These are phyloP conservation scores for Arrhamphus sclerolepis DNA, from an alignment of 2,797 vertebrate genomes.

Conservation along the genomic window DNA sequence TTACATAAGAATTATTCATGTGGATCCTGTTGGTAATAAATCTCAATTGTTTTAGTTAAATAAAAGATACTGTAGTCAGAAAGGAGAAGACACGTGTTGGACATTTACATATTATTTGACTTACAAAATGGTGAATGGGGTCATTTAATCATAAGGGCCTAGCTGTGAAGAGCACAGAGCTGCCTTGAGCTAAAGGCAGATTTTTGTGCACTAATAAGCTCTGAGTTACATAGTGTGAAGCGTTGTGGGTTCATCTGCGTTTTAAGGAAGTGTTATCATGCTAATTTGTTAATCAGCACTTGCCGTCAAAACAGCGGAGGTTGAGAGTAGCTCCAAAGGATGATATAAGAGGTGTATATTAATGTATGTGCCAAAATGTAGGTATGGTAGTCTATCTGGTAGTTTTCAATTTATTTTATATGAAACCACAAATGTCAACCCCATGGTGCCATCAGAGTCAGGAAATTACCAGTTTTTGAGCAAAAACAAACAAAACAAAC, in stretches of 20 bases:
- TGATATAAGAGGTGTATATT: background rate
- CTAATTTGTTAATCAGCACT: slow-evolving; percentile 2
- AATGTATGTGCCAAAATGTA: background rate
- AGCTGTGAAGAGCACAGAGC: slow-evolving; percentile 1
- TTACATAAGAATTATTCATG: slow-evolving; percentile 53
- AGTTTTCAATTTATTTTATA: background rate
- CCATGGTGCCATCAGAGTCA: background rate
- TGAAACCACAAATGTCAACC: slow-evolving; percentile 16
- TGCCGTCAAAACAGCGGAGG: background rate
- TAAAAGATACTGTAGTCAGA: slow-evolving; percentile 40
- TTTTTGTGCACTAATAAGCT: slow-evolving; percentile 10
- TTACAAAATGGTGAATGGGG: slow-evolving; percentile 53
- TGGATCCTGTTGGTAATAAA: slow-evolving; percentile 50
- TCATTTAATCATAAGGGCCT: slow-evolving; percentile 15
- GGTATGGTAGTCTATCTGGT: background rate
- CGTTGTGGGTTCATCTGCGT: background rate
- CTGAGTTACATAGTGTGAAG: background rate
- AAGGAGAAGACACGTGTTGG: slow-evolving; percentile 26
- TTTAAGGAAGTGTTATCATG: slow-evolving; percentile 4
- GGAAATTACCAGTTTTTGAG: too few species aligned
- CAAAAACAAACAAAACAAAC: too few species aligned
- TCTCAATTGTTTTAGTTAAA: slow-evolving; percentile 58
- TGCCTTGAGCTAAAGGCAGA: background rate
- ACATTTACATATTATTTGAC: slow-evolving; percentile 51
- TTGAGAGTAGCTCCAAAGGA: background rate